Conservation (phyloP, 2,113 vertebrate genomes). For the Lepisosteus osseus region DNA sequence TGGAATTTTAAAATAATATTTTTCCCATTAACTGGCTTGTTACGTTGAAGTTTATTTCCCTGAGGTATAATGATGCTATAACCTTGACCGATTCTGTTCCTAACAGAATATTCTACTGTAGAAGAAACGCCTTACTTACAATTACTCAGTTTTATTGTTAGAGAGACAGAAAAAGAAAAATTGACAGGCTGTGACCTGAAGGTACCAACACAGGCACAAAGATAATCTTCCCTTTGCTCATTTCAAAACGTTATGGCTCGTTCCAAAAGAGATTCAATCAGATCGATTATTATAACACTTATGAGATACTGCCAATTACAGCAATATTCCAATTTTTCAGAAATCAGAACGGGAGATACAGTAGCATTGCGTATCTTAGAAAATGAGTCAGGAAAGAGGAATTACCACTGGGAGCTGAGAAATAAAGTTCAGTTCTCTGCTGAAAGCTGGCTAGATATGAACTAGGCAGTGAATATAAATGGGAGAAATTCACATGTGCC, state of each 20-base stretch:
- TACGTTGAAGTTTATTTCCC: not conserved
- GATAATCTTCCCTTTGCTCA: constrained; percentile 2
- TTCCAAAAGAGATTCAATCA: not conserved
- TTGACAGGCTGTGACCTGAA: not conserved
- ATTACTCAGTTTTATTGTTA: not conserved
- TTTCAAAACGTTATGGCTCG: too few species aligned
- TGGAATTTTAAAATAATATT: not conserved
- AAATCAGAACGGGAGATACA: constrained; percentile 5
- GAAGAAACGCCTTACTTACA: not conserved
- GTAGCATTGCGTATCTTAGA: not conserved
- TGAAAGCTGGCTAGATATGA: not conserved
- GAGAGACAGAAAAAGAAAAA: not conserved
- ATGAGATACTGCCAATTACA: not conserved
- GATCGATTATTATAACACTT: not conserved
- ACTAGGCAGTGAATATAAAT: too few species aligned
- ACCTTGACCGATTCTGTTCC: too few species aligned
- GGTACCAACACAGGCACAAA: not conserved
- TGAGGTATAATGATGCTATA: not conserved
- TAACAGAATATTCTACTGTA: not conserved
- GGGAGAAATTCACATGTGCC: not conserved
- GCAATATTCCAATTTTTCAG: constrained; percentile 7
- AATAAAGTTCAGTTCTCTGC: constrained; percentile 6
- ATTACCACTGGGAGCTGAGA: not conserved
- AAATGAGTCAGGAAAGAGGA: constrained; percentile 5
- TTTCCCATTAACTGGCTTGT: not conserved